Evolutionary conservation across 2,888 invertebrate genomes (phyloP).

Genomic region (Phengaris alcon): DNA sequence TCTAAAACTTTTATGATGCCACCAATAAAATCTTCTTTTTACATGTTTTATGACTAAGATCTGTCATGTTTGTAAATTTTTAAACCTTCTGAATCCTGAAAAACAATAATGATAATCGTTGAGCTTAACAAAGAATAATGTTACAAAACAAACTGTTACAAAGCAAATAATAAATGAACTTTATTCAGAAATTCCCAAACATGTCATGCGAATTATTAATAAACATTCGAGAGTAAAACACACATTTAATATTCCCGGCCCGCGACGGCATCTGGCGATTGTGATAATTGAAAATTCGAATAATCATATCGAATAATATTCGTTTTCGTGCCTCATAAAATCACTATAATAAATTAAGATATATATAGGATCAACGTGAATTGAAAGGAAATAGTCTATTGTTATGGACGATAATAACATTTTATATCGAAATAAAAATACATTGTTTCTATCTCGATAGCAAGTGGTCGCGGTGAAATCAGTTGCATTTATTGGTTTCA

Average conservation of each 20-base stretch:
- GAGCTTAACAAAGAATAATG: not conserved
- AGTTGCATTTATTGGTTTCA: constrained; percentile 11
- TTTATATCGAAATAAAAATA: constrained; percentile 23
- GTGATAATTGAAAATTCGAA: not conserved
- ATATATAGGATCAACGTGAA: not conserved
- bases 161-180: constrained; percentile 2
- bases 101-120: not conserved
- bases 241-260: not conserved
- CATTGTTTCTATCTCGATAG: constrained; percentile 23
- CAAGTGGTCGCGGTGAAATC: not conserved
- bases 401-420: constrained; percentile 18
- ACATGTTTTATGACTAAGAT: not conserved
- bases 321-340: not conserved
- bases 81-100: not conserved
- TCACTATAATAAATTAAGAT: not conserved
- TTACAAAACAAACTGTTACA: not conserved
- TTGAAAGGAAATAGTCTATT: not conserved
- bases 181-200: constrained; percentile 8
- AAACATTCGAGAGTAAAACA: constrained; percentile 1
- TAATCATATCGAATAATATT: not conserved
- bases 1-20: no score
- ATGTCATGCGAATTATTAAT: constrained; percentile 1
- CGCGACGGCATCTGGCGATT: constrained; percentile 11
- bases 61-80: not conserved
- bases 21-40: no score